Conservation (phyloP, 2,797 vertebrate species). For the Phaenicophaeus curvirostris region DNA sequence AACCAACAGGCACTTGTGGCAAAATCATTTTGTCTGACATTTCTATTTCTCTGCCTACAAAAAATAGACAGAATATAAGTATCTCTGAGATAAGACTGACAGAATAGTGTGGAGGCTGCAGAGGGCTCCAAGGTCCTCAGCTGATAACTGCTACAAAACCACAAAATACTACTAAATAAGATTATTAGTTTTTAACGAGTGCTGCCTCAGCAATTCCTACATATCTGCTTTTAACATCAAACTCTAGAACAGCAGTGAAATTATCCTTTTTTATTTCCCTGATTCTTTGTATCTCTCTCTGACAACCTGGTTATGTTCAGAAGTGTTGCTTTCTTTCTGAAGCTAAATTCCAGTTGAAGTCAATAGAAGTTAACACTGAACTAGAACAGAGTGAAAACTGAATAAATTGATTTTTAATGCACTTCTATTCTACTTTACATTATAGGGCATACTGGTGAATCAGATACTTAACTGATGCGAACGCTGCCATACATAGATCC, state of each 20-base stretch:
- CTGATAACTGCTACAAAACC: not conserved
- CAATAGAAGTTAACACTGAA: not conserved
- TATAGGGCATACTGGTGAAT: not conserved
- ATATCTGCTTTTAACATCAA: not conserved
- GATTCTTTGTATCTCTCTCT: not conserved
- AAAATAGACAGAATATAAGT: not conserved
- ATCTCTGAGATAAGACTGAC: not conserved
- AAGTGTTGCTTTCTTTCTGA: not conserved
- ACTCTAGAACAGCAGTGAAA: not conserved
- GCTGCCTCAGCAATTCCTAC: not conserved
- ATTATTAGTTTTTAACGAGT: conserved; percentile 13
- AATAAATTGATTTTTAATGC: not conserved
- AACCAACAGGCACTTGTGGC: not conserved
- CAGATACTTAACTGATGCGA: not conserved
- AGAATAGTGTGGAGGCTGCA: conserved; percentile 15
- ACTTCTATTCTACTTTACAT: not conserved
- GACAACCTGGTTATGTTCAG: not conserved
- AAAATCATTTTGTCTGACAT: not conserved
- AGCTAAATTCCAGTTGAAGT: not conserved
- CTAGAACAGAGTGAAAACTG: not conserved
- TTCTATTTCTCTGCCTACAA: not conserved
- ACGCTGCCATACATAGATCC: not conserved
- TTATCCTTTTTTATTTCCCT: not conserved
- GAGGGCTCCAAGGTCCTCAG: conserved; percentile 35
- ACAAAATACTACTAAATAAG: not conserved